A percentile compares a stretch with the other conserved stretches of the same genome.
phyloP scores from a whole-genome alignment of 2,888 invertebrate species.

The Epirrhoe tristata region DNA sequence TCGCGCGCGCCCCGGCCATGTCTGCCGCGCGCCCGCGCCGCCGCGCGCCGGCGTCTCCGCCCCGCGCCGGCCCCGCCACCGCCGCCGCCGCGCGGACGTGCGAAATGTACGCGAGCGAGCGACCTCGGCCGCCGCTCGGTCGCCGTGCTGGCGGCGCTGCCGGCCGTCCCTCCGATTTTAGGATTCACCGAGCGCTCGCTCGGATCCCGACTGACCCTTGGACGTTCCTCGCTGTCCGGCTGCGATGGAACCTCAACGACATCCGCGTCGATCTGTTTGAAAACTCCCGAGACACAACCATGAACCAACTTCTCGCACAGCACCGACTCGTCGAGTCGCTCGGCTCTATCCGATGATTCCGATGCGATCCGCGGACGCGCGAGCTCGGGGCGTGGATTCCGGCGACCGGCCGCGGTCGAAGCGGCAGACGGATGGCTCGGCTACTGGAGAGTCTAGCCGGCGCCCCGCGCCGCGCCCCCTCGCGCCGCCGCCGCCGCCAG shows the following conservation, averaged over 20 bases:
- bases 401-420: constrained; percentile 79
- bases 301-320: constrained; percentile 35
- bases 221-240: constrained; percentile 31
- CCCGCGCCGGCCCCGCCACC: constrained; percentile 78
- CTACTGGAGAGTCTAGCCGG: constrained; percentile 88
- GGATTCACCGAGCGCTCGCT: constrained; percentile 38
- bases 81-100: constrained; percentile 73
- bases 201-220: constrained; percentile 28
- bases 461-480: constrained; percentile 69
- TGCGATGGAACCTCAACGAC: constrained; percentile 43
- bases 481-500: constrained; percentile 72
- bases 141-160: constrained; percentile 49
- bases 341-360: too few relatives aligned
- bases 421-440: constrained; percentile 86
- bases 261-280: constrained; percentile 38
- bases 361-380: constrained; percentile 50
- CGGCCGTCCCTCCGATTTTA: constrained; percentile 44
- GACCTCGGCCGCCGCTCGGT: constrained; percentile 51
- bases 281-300: constrained; percentile 51
- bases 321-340: constrained; percentile 24
- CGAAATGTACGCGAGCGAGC: constrained; percentile 75
- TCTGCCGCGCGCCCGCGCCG: constrained; percentile 72
- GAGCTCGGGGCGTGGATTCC: constrained; percentile 78
- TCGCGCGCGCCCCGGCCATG: constrained; percentile 78
- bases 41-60: constrained; percentile 73